These are phyloP conservation scores for Drosophila falleni DNA, from an alignment of 2,888 invertebrate species.

Conservation along the genomic window DNA sequence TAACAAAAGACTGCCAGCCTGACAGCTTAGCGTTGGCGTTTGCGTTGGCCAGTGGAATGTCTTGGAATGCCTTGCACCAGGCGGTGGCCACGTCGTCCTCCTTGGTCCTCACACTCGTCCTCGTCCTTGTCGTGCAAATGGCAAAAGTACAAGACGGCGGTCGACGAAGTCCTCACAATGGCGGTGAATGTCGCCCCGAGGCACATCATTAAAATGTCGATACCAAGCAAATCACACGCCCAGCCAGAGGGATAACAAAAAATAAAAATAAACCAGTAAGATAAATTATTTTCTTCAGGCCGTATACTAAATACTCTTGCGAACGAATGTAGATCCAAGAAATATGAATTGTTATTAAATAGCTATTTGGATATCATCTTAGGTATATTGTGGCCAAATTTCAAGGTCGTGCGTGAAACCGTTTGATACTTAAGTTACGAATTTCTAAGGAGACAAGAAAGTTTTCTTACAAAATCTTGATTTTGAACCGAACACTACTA, in stretches of 20 bases:
- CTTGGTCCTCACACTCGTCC: not conserved
- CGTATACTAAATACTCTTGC: not conserved
- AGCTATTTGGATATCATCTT: too few relatives aligned
- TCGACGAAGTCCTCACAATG: slow-evolving; percentile 59
- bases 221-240: slow-evolving; percentile 82
- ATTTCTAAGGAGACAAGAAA: too few relatives aligned
- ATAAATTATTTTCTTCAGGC: not conserved
- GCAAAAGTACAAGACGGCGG: slow-evolving; percentile 64
- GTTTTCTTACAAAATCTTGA: too few relatives aligned
- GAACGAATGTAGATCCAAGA: not conserved
- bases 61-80: slow-evolving; percentile 53
- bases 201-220: slow-evolving; percentile 84
- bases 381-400: too few relatives aligned
- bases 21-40: slow-evolving; percentile 53
- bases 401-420: too few relatives aligned
- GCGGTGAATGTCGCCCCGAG: slow-evolving; percentile 68
- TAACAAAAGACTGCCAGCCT: slow-evolving; percentile 52
- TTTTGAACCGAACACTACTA: too few relatives aligned
- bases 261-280: slow-evolving; percentile 30
- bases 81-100: slow-evolving; percentile 11
- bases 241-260: slow-evolving; percentile 64
- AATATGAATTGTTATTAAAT: too few relatives aligned
- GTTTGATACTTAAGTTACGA: too few relatives aligned
- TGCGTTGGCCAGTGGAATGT: slow-evolving; percentile 52
- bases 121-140: slow-evolving; percentile 38